These are phyloP conservation scores for Artemia franciscana DNA, from an alignment of 1,140 invertebrate genomes.

Conservation along the genomic window DNA sequence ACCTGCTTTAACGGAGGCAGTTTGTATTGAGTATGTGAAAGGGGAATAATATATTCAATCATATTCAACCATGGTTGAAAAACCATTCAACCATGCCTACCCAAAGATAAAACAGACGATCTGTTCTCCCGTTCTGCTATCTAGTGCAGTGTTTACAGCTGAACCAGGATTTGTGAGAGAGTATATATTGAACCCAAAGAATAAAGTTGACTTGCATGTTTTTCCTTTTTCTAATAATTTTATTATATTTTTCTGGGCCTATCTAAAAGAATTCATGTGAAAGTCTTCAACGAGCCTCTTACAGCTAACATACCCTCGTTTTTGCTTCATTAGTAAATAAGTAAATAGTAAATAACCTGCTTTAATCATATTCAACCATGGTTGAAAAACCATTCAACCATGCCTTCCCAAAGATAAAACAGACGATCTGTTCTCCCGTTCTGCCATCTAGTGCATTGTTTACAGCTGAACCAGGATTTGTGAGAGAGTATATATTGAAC, in stretches of 20 bases:
- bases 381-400: constrained; percentile 70
- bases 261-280: too few species aligned
- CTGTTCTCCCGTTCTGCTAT: constrained; percentile 11
- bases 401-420: constrained; percentile 64
- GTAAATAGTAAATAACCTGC: too few species aligned
- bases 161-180: constrained; percentile 7
- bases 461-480: constrained; percentile 3
- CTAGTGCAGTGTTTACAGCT: constrained; percentile 2
- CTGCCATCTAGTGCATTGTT: constrained; percentile 1
- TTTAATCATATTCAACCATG: too few species aligned
- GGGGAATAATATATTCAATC: too few species aligned
- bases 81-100: constrained; percentile 45
- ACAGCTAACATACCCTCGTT: too few species aligned
- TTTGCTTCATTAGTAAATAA: too few species aligned
- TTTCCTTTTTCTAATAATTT: constrained; percentile 1
- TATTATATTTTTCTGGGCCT: too few species aligned
- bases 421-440: constrained; percentile 24
- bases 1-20: too few species aligned
- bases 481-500: constrained; percentile 5
- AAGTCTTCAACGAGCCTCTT: too few species aligned
- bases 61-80: too few species aligned
- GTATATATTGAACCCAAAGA: constrained; percentile 5
- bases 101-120: constrained; percentile 57
- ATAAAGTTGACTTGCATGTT: constrained; percentile 5
- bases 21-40: too few species aligned